A percentile compares a stretch with the other conserved stretches of the same genome.
Evolutionary conservation across 2,797 vertebrate species (phyloP).

Genomic region (Tokudaia muenninki): DNA sequence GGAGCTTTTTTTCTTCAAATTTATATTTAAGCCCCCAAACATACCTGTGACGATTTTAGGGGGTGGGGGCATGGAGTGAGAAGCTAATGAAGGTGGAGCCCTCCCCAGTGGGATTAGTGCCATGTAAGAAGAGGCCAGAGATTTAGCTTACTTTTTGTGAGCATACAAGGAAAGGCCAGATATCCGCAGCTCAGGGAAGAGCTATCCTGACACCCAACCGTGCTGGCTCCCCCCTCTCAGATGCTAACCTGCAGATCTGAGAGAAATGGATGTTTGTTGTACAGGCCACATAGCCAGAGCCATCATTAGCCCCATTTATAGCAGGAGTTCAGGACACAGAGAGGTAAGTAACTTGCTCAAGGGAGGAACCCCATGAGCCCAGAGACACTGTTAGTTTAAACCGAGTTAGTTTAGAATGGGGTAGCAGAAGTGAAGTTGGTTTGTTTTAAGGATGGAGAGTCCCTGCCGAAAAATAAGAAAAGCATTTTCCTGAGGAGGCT

Average conservation of each 20-base stretch:
- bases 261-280: neutral
- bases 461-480: neutral
- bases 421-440: neutral
- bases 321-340: neutral
- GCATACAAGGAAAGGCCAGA: neutral
- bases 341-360: slow-evolving; percentile 4
- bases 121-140: neutral
- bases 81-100: neutral
- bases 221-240: neutral
- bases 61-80: neutral
- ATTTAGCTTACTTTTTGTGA: neutral
- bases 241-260: neutral
- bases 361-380: neutral
- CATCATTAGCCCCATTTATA: neutral
- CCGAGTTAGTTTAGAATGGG: neutral
- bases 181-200: neutral
- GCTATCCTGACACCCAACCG: neutral
- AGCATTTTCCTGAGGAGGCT: neutral
- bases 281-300: neutral
- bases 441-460: neutral
- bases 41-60: neutral
- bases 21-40: neutral
- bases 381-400: neutral
- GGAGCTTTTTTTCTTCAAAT: neutral
- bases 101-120: neutral